phyloP scores from a whole-genome alignment of 1,140 invertebrate species.

The Agraylea sexmaculata region DNA sequence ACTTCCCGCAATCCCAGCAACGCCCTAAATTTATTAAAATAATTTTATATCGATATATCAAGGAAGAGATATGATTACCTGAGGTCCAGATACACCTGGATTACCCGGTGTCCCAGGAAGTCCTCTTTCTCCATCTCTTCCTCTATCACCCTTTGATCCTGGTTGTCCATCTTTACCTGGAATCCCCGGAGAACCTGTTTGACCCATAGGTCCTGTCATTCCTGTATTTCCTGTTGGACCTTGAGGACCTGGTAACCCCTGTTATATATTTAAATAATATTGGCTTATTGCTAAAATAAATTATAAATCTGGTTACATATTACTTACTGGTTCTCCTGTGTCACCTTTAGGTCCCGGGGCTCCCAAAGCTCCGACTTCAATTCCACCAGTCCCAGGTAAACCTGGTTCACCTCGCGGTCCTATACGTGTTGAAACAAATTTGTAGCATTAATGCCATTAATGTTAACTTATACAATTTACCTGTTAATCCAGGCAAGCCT shows the following conservation, averaged over 20 bases:
- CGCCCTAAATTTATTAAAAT: conserved; percentile 9
- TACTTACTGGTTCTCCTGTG: conserved; percentile 39
- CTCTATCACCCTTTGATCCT: conserved; percentile 38
- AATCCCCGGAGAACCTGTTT: background rate
- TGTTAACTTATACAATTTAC: background rate
- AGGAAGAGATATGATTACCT: background rate
- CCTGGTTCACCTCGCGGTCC: background rate
- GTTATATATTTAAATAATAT: background rate
- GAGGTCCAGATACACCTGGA: conserved; percentile 17
- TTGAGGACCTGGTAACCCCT: conserved; percentile 11
- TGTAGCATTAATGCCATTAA: background rate
- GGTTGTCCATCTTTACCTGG: conserved; percentile 8
- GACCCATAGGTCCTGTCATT: background rate
- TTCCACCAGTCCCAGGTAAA: conserved; percentile 3
- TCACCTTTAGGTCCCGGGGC: conserved; percentile 28
- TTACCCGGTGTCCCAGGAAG: conserved; percentile 15
- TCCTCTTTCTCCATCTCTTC: conserved; percentile 27
- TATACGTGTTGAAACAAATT: background rate
- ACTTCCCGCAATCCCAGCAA: conserved; percentile 11
- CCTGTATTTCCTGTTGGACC: conserved; percentile 12
- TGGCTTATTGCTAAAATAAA: conserved; percentile 1
- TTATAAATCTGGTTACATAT: conserved; percentile 38
- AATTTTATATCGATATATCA: too few species aligned
- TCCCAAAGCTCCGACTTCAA: conserved; percentile 30
- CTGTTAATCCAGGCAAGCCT: conserved; percentile 1